These are phyloP conservation scores for Tipula helvola DNA, from an alignment of 2,888 invertebrate species.

Conservation along the genomic window DNA sequence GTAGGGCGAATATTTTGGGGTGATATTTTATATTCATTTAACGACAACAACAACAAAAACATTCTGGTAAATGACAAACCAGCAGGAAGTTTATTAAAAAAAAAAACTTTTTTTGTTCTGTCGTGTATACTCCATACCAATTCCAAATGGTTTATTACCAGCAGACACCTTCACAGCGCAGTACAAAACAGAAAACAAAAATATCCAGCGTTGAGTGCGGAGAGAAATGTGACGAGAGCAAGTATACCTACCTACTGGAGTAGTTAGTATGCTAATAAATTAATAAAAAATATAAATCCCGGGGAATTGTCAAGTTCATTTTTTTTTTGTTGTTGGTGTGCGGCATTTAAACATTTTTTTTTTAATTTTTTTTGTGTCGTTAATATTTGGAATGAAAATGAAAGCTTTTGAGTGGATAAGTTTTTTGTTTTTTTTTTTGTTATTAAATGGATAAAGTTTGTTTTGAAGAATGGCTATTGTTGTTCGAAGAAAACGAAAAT, in stretches of 20 bases:
- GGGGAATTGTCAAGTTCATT: not conserved
- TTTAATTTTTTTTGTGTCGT: not conserved
- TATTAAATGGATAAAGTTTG: not conserved
- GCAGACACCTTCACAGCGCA: not conserved
- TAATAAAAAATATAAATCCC: not conserved
- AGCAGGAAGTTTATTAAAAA: not conserved
- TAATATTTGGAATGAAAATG: not conserved
- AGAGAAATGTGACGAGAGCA: not conserved
- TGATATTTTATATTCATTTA: not conserved
- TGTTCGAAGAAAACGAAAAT: not conserved
- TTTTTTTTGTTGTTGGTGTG: not conserved
- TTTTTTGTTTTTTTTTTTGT: not conserved
- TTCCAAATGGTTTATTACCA: not conserved
- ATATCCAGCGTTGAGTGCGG: not conserved
- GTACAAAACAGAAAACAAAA: not conserved
- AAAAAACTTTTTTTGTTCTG: not conserved
- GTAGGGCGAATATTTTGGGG: not conserved
- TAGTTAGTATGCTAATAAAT: not conserved
- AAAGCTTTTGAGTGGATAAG: not conserved
- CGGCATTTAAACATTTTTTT: not conserved
- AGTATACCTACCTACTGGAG: not conserved
- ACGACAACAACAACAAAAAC: not conserved
- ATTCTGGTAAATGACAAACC: not conserved
- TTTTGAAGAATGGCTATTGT: not conserved
- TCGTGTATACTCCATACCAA: not conserved